A percentile compares a stretch with the other conserved stretches of the same genome.
phyloP scores from a whole-genome alignment of 2,888 invertebrate genomes.

The Sepiola atlantica region DNA sequence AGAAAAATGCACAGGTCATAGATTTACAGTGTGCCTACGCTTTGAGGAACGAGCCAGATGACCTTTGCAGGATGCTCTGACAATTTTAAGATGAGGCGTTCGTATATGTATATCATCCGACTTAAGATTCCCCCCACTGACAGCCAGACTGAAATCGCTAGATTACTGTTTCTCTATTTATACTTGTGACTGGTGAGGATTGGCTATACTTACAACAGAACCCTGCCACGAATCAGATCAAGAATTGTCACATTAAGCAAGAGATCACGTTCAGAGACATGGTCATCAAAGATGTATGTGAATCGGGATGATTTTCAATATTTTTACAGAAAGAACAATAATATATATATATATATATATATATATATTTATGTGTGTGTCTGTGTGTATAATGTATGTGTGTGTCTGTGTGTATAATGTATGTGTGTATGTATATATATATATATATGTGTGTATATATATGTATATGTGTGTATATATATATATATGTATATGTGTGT shows the following conservation, averaged over 20 bases:
- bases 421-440: no score
- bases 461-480: no score
- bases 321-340: no score
- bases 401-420: no score
- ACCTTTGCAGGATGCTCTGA: neutral
- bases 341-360: no score
- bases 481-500: no score
- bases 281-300: neutral
- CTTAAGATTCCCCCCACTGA: neutral
- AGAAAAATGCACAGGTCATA: neutral
- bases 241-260: neutral
- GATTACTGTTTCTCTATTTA: neutral
- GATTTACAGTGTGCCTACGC: neutral
- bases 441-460: no score
- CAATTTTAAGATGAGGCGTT: neutral
- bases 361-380: no score
- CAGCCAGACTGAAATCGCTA: neutral
- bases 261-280: neutral
- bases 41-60: neutral
- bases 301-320: neutral
- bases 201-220: neutral
- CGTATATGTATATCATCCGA: neutral
- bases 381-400: no score
- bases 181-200: neutral
- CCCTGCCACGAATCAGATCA: neutral